phyloP scores from a whole-genome alignment of 1,140 invertebrate species.

The Proales similis region DNA sequence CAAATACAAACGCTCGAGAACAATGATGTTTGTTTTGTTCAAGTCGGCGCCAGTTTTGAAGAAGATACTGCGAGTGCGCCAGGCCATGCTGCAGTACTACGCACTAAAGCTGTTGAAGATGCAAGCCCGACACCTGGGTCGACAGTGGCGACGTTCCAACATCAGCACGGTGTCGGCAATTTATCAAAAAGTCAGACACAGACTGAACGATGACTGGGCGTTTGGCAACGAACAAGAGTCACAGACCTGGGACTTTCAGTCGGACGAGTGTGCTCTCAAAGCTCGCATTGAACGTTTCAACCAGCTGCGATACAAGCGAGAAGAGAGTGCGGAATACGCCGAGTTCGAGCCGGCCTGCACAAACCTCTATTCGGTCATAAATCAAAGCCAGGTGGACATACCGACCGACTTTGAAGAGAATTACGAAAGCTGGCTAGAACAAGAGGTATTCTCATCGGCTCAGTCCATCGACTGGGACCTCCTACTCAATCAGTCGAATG shows the following conservation, averaged over 20 bases:
- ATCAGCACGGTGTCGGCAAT: slow-evolving; percentile 99
- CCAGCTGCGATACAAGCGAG: slow-evolving; percentile 4
- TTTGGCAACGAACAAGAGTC: slow-evolving; percentile 71
- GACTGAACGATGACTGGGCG: slow-evolving; percentile 96
- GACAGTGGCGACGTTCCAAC: slow-evolving; percentile 97
- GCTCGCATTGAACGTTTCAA: slow-evolving; percentile 21
- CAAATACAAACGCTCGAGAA: slow-evolving; percentile 97
- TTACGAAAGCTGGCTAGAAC: slow-evolving; percentile 35
- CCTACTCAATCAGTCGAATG: too few species aligned
- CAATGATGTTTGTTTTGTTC: slow-evolving; percentile 99
- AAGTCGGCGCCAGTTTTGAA: slow-evolving; percentile 98
- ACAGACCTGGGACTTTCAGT: slow-evolving; percentile 37
- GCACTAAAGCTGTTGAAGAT: slow-evolving; percentile 95
- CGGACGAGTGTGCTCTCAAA: slow-evolving; percentile 24
- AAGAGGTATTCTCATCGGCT: slow-evolving; percentile 17
- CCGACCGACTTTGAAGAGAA: slow-evolving; percentile 15
- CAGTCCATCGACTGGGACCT: not conserved
- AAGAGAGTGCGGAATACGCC: not conserved
- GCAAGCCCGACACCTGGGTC: slow-evolving; percentile 96
- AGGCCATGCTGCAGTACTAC: slow-evolving; percentile 96
- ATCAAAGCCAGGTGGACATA: slow-evolving; percentile 9
- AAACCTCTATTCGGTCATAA: not conserved
- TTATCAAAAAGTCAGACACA: slow-evolving; percentile 80
- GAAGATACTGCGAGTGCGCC: slow-evolving; percentile 75
- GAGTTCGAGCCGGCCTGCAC: not conserved